A percentile compares a stretch with the other conserved stretches of the same genome.
phyloP scores from a whole-genome alignment of 2,888 invertebrate genomes.

The Cosmia trapezina region DNA sequence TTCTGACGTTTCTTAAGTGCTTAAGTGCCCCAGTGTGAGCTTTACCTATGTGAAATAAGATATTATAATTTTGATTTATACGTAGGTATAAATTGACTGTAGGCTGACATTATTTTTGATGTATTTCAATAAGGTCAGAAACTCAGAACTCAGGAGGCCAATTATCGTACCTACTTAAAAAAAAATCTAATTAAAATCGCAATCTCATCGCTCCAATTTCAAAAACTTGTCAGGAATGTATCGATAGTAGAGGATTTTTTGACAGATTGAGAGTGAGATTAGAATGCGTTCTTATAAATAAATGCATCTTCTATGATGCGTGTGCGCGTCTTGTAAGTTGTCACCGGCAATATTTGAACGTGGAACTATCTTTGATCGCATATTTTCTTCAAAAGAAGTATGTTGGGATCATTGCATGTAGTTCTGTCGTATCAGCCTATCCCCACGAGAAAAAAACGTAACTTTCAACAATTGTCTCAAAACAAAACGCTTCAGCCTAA shows the following conservation, averaged over 20 bases:
- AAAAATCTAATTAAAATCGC: background rate
- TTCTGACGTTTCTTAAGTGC: background rate
- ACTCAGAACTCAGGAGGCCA: background rate
- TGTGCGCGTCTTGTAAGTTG: no score
- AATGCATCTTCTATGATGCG: no score
- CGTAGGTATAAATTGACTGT: no score
- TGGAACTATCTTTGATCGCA: background rate
- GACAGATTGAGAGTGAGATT: background rate
- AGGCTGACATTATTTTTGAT: background rate
- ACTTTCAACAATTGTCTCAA: background rate
- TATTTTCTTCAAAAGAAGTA: background rate
- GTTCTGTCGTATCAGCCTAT: background rate
- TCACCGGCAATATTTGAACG: background rate
- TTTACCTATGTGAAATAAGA: background rate
- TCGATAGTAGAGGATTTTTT: background rate
- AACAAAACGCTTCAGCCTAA: background rate
- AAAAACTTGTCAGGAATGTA: background rate
- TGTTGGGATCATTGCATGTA: background rate
- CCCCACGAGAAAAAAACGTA: background rate
- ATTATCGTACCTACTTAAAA: background rate
- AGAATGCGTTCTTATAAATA: background rate
- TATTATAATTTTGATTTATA: background rate
- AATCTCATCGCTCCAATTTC: background rate
- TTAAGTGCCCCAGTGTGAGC: no score
- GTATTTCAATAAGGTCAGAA: background rate